These are phyloP conservation scores for Stercorarius parasiticus DNA, from an alignment of 2,113 vertebrate species.

Conservation along the genomic window DNA sequence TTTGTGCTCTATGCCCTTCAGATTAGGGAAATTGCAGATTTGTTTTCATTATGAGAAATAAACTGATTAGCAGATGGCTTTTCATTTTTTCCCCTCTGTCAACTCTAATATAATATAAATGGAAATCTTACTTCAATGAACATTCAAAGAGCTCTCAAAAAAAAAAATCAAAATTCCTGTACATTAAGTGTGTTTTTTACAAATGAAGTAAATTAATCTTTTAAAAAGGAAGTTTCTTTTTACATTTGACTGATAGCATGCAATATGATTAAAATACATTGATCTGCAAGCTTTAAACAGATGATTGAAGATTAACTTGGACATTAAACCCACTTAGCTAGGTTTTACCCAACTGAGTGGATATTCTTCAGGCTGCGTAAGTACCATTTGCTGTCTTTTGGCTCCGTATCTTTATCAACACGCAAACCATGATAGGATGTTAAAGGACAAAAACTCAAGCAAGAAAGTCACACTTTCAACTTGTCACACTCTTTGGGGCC, in stretches of 20 bases:
- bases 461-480: background rate
- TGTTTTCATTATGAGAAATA: constrained; percentile 57
- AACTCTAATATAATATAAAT: constrained; percentile 46
- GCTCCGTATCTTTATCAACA: background rate
- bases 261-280: constrained; percentile 26
- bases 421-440: background rate
- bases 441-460: background rate
- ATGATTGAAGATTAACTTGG: constrained; percentile 26
- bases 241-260: background rate
- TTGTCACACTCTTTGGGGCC: background rate
- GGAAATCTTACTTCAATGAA: constrained; percentile 51
- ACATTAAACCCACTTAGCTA: background rate
- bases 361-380: background rate
- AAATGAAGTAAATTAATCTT: constrained; percentile 43
- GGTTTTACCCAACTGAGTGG: background rate
- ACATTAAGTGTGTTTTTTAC: background rate
- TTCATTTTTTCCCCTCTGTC: constrained; percentile 24
- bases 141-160: background rate
- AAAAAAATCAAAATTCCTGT: background rate
- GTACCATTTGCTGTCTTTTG: background rate
- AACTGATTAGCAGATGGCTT: constrained; percentile 64
- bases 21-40: constrained; percentile 16
- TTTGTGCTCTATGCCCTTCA: background rate
- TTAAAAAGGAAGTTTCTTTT: background rate
- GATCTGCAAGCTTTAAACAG: constrained; percentile 17